A percentile compares a stretch with the other conserved stretches of the same genome.
phyloP scores from a whole-genome alignment of 2,113 vertebrate genomes.

The Equus przewalskii region DNA sequence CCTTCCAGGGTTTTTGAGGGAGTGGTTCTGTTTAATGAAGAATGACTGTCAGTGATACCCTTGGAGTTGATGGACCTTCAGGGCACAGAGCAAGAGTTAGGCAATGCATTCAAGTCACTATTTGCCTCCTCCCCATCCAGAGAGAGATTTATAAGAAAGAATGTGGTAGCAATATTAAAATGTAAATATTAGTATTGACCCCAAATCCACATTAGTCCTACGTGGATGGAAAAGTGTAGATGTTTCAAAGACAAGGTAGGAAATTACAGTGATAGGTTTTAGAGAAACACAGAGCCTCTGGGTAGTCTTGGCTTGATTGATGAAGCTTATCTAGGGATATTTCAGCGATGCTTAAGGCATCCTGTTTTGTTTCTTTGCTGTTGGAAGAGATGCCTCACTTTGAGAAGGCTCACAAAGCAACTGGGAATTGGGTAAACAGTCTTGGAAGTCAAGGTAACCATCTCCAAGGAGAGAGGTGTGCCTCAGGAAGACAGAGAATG shows the following conservation, averaged over 20 bases:
- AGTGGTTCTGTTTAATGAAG: background rate
- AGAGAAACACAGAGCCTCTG: background rate
- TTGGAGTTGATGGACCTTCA: background rate
- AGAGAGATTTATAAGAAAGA: background rate
- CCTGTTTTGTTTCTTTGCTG: background rate
- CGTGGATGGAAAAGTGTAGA: background rate
- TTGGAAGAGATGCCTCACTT: background rate
- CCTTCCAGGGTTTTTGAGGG: background rate
- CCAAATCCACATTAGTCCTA: background rate
- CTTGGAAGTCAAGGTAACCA: background rate
- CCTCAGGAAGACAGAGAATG: background rate
- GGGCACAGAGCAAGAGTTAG: background rate
- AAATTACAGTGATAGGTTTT: background rate
- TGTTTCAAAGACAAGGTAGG: background rate
- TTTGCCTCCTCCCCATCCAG: background rate
- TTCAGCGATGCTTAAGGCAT: background rate
- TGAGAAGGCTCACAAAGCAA: background rate
- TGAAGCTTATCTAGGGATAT: background rate
- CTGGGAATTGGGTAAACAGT: background rate
- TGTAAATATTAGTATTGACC: background rate
- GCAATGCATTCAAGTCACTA: accelerated
- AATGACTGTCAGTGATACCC: background rate
- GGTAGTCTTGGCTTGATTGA: background rate
- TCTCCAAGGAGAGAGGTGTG: background rate
- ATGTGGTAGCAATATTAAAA: background rate